These are phyloP conservation scores for Apis laboriosa DNA, from an alignment of 1,140 invertebrate genomes.

Conservation along the genomic window DNA sequence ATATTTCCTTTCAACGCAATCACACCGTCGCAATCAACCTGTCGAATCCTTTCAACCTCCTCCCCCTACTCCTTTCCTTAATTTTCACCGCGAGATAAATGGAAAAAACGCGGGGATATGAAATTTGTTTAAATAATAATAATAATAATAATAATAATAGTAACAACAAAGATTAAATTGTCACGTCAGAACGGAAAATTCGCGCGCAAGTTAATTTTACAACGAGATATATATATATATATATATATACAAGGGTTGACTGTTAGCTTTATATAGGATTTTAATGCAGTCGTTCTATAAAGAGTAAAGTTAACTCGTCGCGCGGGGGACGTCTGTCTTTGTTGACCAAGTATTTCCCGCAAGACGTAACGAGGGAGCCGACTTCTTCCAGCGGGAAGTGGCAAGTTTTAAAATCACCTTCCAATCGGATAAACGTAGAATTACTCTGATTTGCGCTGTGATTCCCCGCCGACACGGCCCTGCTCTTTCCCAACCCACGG, in stretches of 20 bases:
- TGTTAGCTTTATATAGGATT: not conserved
- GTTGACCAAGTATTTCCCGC: constrained; percentile 15
- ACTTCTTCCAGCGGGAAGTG: constrained; percentile 53
- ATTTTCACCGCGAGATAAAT: too few species aligned
- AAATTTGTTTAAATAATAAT: too few species aligned
- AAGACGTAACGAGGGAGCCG: constrained; percentile 41
- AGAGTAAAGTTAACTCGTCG: constrained; percentile 10
- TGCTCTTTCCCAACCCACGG: constrained; percentile 49
- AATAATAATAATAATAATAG: too few species aligned
- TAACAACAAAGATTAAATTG: too few species aligned
- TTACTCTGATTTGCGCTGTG: constrained; percentile 62
- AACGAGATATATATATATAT: not conserved
- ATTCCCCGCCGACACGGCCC: constrained; percentile 53
- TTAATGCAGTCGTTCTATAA: not conserved
- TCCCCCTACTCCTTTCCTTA: too few species aligned
- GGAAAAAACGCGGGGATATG: too few species aligned
- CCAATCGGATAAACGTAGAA: constrained; percentile 63
- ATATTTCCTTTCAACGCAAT: not conserved
- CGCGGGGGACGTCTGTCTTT: constrained; percentile 26
- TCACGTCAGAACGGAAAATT: too few species aligned
- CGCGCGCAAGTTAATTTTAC: too few species aligned
- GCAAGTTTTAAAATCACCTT: constrained; percentile 66
- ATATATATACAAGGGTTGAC: not conserved
- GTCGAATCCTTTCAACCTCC: too few species aligned
- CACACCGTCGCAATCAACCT: too few species aligned